These are phyloP conservation scores for Lagopus leucura DNA, from an alignment of 2,113 vertebrate species.

Conservation along the genomic window DNA sequence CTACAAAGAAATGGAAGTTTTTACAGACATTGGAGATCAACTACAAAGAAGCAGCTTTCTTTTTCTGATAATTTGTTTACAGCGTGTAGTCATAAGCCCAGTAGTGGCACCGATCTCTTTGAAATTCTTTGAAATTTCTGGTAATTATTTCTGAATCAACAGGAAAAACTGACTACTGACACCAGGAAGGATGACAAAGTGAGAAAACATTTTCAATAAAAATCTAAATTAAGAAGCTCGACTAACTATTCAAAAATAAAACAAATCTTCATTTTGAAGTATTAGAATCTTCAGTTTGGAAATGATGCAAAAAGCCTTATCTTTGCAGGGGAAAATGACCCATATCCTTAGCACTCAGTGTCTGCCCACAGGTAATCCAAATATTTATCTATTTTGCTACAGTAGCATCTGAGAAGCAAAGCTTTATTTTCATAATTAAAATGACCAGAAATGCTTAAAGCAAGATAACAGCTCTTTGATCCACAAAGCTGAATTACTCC, in stretches of 20 bases:
- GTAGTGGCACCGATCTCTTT: neutral
- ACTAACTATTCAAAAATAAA: neutral
- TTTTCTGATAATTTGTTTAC: conserved; percentile 47
- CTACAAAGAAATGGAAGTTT: conserved; percentile 63
- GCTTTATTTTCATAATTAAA: neutral
- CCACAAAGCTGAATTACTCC: neutral
- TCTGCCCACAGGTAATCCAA: neutral
- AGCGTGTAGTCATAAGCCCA: neutral
- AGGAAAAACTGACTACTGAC: conserved; percentile 54
- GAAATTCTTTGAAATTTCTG: conserved; percentile 23
- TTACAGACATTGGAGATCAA: conserved; percentile 3
- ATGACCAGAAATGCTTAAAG: neutral
- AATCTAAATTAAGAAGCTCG: conserved; percentile 1
- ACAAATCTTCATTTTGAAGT: neutral
- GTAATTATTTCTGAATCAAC: conserved; percentile 52
- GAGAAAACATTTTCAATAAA: conserved; percentile 59
- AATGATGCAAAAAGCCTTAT: neutral
- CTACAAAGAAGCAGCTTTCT: conserved; percentile 31
- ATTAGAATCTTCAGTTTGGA: neutral
- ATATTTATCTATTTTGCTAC: neutral
- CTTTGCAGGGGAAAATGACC: neutral
- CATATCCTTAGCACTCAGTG: neutral
- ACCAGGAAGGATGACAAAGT: conserved; percentile 49
- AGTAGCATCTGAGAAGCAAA: neutral
- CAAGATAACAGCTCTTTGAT: neutral